Evolutionary conservation across 1,140 invertebrate species (phyloP).

Genomic region (Dinothrombium tinctorium): DNA sequence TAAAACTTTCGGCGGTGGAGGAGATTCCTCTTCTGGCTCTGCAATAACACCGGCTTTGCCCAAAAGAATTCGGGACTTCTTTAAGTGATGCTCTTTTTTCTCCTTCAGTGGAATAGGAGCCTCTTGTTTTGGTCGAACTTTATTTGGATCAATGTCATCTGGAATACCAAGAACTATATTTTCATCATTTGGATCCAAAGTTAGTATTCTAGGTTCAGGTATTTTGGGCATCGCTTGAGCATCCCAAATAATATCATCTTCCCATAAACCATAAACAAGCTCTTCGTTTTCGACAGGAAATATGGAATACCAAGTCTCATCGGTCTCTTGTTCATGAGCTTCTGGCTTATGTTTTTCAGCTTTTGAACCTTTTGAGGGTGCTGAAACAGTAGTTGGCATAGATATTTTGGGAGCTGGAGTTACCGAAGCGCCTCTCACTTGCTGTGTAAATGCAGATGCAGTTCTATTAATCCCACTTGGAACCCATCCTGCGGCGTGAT

Average conservation of each 20-base stretch:
- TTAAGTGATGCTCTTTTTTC: slow-evolving; percentile 17
- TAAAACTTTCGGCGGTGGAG: slow-evolving; percentile 38
- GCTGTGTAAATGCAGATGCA: slow-evolving; percentile 56
- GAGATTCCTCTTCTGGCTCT: slow-evolving; percentile 51
- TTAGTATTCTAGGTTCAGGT: slow-evolving; percentile 78
- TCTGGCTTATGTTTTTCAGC: slow-evolving; percentile 7
- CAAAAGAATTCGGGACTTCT: slow-evolving; percentile 77
- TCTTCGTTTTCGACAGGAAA: slow-evolving; percentile 95
- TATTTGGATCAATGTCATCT: slow-evolving; percentile 50
- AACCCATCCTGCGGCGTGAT: slow-evolving; percentile 80
- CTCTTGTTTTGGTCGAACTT: slow-evolving; percentile 14
- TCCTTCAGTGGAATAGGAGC: slow-evolving; percentile 11
- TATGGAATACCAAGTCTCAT: slow-evolving; percentile 88
- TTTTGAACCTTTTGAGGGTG: slow-evolving; percentile 1
- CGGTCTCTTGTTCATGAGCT: slow-evolving; percentile 20
- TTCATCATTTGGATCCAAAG: slow-evolving; percentile 92
- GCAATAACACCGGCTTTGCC: slow-evolving; percentile 90
- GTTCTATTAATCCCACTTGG: slow-evolving; percentile 74
- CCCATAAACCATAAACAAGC: slow-evolving; percentile 81
- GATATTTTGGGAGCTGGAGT: neutral
- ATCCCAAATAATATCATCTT: slow-evolving; percentile 94
- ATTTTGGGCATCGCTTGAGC: slow-evolving; percentile 60
- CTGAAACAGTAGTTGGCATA: neutral
- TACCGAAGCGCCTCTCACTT: slow-evolving; percentile 21
- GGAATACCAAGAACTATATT: slow-evolving; percentile 81